Evolutionary conservation across 2,888 invertebrate species (phyloP).

Genomic region (Rhimphoctona megacephalus): DNA sequence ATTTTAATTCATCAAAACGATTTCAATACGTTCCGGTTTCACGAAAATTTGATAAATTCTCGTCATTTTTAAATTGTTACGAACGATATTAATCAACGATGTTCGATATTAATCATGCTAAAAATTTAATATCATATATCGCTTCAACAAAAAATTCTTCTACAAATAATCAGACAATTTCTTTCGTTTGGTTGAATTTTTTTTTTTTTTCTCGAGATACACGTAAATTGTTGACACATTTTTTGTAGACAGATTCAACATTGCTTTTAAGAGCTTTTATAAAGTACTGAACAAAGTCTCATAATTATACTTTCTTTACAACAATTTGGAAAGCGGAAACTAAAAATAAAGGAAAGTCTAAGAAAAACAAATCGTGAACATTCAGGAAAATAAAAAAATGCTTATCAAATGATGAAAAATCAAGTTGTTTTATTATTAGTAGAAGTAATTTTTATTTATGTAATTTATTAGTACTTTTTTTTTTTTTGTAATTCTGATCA

Average conservation of each 20-base stretch:
- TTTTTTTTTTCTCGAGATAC: too few species aligned
- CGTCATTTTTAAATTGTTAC: background rate
- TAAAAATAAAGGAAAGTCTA: background rate
- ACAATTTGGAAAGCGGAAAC: background rate
- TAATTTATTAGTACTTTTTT: background rate
- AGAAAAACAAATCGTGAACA: background rate
- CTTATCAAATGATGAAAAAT: background rate
- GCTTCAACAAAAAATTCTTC: background rate
- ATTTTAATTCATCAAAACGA: background rate
- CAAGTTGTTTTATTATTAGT: background rate
- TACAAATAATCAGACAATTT: background rate
- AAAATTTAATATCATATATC: too few species aligned
- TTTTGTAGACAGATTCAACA: background rate
- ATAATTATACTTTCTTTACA: background rate
- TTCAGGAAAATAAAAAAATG: background rate
- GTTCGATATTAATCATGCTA: background rate
- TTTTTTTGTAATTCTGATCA: background rate
- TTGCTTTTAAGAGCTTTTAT: background rate
- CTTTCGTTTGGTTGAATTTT: background rate
- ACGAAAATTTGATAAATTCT: background rate
- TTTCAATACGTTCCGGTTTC: background rate
- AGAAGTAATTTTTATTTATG: background rate
- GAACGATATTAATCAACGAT: background rate
- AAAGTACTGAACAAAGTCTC: too few species aligned
- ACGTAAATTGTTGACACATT: background rate